Evolutionary conservation across 1,140 invertebrate genomes (phyloP).

Genomic region (Delia radicum): DNA sequence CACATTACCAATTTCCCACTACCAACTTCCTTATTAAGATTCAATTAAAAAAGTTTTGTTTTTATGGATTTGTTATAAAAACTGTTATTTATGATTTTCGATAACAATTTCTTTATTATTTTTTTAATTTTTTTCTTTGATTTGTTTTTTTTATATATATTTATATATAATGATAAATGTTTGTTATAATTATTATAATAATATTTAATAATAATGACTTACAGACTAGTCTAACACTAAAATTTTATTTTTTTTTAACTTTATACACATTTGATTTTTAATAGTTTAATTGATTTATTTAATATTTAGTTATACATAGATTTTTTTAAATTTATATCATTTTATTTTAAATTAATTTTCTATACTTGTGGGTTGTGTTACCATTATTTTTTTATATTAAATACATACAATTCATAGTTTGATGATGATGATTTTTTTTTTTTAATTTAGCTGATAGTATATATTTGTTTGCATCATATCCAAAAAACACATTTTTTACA

Average conservation of each 20-base stretch:
- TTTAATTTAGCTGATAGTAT: too few species aligned
- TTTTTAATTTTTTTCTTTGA: conserved; percentile 19
- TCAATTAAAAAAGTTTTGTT: background rate
- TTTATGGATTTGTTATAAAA: conserved; percentile 3
- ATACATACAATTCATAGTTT: background rate
- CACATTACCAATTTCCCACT: too few species aligned
- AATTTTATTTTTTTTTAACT: conserved; percentile 2
- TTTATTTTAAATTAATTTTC: background rate
- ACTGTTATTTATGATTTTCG: conserved; percentile 25
- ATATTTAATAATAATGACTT: conserved; percentile 25
- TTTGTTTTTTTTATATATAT: conserved; percentile 25
- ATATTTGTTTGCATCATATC: too few species aligned
- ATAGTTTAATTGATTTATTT: conserved; percentile 18
- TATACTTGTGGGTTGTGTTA: background rate
- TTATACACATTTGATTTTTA: conserved; percentile 16
- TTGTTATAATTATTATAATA: conserved; percentile 17
- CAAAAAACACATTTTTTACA: too few species aligned
- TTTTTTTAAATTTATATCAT: background rate
- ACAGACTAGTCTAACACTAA: conserved; percentile 29
- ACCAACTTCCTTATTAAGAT: too few species aligned
- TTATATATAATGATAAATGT: conserved; percentile 18
- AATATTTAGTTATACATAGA: background rate
- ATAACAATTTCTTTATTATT: conserved; percentile 31
- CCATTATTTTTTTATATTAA: background rate
- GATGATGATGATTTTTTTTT: too few species aligned